These are phyloP conservation scores for Drosophila nr. fundita DNA, from an alignment of 2,888 invertebrate species.

Conservation along the genomic window DNA sequence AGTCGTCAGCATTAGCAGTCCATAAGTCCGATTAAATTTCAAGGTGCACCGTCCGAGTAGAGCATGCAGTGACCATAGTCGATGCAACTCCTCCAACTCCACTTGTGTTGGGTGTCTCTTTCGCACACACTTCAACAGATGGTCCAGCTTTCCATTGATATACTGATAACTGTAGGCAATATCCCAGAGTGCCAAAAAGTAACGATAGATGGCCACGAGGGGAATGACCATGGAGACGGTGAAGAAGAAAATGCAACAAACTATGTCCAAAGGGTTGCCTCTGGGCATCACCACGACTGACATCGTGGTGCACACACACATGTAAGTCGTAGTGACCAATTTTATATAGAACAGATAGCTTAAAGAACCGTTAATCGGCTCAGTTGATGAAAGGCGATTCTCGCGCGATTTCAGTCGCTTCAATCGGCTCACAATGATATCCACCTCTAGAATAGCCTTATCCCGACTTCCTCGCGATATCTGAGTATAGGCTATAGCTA, in stretches of 20 bases:
- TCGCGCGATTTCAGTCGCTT: neutral
- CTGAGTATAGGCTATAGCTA: conserved; percentile 35
- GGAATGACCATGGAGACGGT: conserved; percentile 35
- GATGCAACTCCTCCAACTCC: conserved; percentile 29
- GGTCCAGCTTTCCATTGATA: conserved; percentile 37
- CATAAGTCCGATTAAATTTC: conserved; percentile 38
- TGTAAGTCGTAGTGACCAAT: neutral
- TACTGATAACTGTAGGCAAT: conserved; percentile 42
- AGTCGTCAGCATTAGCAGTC: conserved; percentile 38
- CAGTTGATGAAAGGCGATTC: too few species aligned
- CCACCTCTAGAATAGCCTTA: conserved; percentile 34
- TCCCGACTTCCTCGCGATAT: conserved; percentile 49
- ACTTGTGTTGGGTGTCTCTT: neutral
- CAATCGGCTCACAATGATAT: conserved; percentile 15
- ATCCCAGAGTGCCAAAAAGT: conserved; percentile 59
- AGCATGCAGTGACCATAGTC: conserved; percentile 50
- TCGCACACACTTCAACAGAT: neutral
- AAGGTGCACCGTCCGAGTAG: conserved; percentile 23
- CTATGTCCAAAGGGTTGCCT: neutral
- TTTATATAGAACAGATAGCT: conserved; percentile 22
- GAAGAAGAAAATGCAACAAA: conserved; percentile 12
- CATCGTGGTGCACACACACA: neutral
- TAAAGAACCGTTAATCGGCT: neutral
- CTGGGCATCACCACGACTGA: conserved; percentile 6
- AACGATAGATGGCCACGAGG: conserved; percentile 38